Percentiles rank a stretch among this genome's conserved stretches.
Evolutionary conservation across 2,797 vertebrate species (phyloP).

Genomic region (Cyprinodon diabolis): DNA sequence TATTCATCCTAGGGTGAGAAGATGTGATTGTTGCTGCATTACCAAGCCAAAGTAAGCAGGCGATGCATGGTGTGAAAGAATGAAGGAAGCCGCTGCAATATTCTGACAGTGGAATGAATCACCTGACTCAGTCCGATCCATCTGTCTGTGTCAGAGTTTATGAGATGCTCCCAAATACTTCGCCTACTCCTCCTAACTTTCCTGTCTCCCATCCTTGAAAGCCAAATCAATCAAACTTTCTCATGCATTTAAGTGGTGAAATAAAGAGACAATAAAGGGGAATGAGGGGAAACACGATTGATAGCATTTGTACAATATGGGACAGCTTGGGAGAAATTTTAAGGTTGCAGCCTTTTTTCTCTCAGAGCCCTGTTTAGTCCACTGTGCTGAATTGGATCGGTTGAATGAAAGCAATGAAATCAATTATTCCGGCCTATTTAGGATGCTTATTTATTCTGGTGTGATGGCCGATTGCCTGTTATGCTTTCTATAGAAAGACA

Average conservation of each 20-base stretch:
- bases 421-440: constrained; percentile 51
- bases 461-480: constrained; percentile 58
- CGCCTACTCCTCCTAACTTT: constrained; percentile 68
- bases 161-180: constrained; percentile 72
- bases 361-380: constrained; percentile 35
- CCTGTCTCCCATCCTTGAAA: constrained; percentile 70
- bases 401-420: constrained; percentile 55
- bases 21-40: constrained; percentile 53
- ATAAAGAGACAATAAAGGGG: constrained; percentile 81
- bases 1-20: constrained; percentile 36
- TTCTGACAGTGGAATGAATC: constrained; percentile 61
- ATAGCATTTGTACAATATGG: constrained; percentile 68
- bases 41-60: constrained; percentile 43
- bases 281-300: constrained; percentile 78
- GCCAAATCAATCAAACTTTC: constrained; percentile 78
- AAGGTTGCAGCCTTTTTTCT: constrained; percentile 35
- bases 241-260: constrained; percentile 76
- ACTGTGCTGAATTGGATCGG: constrained; percentile 66
- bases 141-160: constrained; percentile 78
- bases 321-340: constrained; percentile 64
- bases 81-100: constrained; percentile 29
- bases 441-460: constrained; percentile 29
- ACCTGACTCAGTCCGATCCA: constrained; percentile 28
- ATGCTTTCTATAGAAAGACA: constrained; percentile 53
- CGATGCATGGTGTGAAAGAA: constrained; percentile 41